Conservation (phyloP, 2,797 vertebrate genomes). For the Peromyscus aztecus region DNA sequence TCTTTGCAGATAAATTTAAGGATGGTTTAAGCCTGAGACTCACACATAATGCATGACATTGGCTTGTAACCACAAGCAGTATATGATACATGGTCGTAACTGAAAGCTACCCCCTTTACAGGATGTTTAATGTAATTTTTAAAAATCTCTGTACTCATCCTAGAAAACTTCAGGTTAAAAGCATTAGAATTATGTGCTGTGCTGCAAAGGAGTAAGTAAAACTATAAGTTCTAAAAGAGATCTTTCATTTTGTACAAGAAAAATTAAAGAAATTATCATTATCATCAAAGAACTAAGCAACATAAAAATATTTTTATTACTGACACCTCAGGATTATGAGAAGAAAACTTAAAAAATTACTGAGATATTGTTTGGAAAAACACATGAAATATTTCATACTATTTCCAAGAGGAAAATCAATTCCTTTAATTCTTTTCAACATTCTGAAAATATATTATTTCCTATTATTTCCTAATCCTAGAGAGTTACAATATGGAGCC, state of each 20-base stretch:
- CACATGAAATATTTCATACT: neutral
- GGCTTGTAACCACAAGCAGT: neutral
- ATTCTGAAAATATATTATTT: slow-evolving; percentile 33
- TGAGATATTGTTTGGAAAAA: slow-evolving; percentile 44
- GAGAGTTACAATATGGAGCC: neutral
- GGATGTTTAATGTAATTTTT: neutral
- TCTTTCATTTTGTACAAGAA: neutral
- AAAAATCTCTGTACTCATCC: neutral
- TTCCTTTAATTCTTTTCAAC: neutral
- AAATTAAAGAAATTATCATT: neutral
- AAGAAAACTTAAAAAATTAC: slow-evolving; percentile 39
- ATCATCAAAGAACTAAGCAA: neutral
- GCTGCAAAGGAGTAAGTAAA: neutral
- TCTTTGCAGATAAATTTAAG: slow-evolving; percentile 52
- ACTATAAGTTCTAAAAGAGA: slow-evolving; percentile 27
- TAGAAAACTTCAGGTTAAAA: slow-evolving; percentile 23
- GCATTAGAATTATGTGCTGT: neutral
- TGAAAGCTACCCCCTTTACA: slow-evolving; percentile 18
- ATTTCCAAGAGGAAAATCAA: slow-evolving; percentile 1
- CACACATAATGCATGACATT: neutral
- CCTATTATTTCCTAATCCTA: neutral
- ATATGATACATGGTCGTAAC: neutral
- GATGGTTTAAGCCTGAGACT: neutral
- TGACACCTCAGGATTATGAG: neutral
- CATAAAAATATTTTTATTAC: neutral